Evolutionary conservation across 2,113 vertebrate genomes (phyloP), one percentile per base, ranked within the genome.

Genomic region (Suricata suricatta): DNA sequence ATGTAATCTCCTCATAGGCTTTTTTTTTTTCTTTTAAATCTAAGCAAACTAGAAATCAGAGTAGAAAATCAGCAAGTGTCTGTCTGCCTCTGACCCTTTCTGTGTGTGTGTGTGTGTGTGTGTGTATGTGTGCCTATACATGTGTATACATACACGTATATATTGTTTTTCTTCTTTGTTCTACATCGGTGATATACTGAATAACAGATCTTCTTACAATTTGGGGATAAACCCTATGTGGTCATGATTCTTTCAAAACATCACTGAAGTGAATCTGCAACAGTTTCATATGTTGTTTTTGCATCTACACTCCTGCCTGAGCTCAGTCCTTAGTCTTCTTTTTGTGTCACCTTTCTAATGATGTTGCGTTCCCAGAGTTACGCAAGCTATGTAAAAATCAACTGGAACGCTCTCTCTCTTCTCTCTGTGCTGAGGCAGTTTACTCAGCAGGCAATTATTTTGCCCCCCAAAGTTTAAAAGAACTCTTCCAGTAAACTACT

Each of bases 391-490:
- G 35, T 88, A 93, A 96, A 86, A 82, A 86, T 41, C 84, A 94
- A 80, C 1, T 54, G 54, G 23, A 80, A n/a, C 25, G 69, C 38
- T 29, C 44, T 71, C 47, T 86, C 84, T 79, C 94, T 88, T 79
- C 94, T 76, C 50, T 92, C 60, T 6, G 13, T n/a, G 93, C 92
- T 68, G 11, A 89, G 84, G 88, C 50, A 79, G 38, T 88, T 77
- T 86, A 93, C 33, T 74, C 64, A 57, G 52, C 50, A 94, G 38
- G 71, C 38, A 93, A 95, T 96, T 96, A 96, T 66, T 96, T 82
- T 92, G 79, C 71, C 81, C 82, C 77, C 44, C 21, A 52, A 85
- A 96, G 44, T 88, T 88, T 77, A 95, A 97, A 97, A 80, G 71
- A 93, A 81, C 29, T 50, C 50, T 84, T 66, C 41, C 84, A 95